Percentiles rank a stretch among this genome's conserved stretches.
Conservation (phyloP, 1,140 invertebrate genomes). For the Cotesia glomerata region DNA sequence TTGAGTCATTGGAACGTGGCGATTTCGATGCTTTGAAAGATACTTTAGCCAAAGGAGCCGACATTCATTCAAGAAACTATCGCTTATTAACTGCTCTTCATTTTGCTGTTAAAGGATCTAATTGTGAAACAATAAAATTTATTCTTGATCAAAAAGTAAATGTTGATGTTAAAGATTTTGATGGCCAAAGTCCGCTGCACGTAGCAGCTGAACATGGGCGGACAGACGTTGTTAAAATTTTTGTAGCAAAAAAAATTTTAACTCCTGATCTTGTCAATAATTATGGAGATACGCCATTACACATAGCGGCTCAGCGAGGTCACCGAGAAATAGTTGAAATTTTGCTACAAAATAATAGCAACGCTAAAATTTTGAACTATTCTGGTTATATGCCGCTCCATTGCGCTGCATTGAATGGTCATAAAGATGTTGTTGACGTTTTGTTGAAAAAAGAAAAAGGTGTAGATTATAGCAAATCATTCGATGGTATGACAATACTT, state of each 20-base stretch:
- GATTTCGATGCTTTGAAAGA: not conserved
- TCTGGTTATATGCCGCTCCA: slow-evolving; percentile 36
- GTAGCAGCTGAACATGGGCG: slow-evolving; percentile 18
- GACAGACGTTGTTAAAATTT: slow-evolving; percentile 12
- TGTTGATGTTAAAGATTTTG: slow-evolving; percentile 28
- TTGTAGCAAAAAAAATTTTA: slow-evolving; percentile 1
- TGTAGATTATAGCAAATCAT: slow-evolving; percentile 16
- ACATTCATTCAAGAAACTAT: slow-evolving; percentile 34
- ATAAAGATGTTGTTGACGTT: slow-evolving; percentile 29
- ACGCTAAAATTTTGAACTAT: slow-evolving; percentile 1
- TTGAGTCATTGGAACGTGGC: slow-evolving; percentile 17
- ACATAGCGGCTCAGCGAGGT: slow-evolving; percentile 28
- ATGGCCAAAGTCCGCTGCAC: slow-evolving; percentile 21
- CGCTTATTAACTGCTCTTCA: slow-evolving; percentile 33
- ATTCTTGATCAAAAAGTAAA: slow-evolving; percentile 27
- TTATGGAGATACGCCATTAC: slow-evolving; percentile 24
- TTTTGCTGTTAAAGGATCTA: slow-evolving; percentile 34
- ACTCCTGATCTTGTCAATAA: not conserved
- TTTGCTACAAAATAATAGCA: slow-evolving; percentile 42
- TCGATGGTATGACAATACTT: no score
- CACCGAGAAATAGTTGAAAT: slow-evolving; percentile 40
- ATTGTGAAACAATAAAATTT: slow-evolving; percentile 32
- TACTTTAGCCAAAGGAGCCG: slow-evolving; percentile 29
- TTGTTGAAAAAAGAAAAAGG: slow-evolving; percentile 31
- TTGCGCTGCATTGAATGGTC: slow-evolving; percentile 33